Conservation (phyloP, 1,140 invertebrate genomes). For the Aphelinus atriplicis region DNA sequence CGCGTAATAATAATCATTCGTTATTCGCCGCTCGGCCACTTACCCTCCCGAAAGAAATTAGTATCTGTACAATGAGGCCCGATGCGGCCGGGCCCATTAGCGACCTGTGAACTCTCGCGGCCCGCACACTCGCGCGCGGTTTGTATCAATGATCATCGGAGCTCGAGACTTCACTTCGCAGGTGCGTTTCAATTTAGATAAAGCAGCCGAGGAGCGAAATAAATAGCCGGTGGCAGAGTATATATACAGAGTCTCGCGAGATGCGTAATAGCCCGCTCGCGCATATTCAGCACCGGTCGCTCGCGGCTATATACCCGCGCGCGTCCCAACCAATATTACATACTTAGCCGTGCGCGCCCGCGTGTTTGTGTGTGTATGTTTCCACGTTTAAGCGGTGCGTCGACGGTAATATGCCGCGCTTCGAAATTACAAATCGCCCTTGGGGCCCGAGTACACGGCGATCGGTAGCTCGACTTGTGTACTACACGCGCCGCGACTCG, state of each 20-base stretch:
- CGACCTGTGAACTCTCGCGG: no score
- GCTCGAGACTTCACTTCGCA: neutral
- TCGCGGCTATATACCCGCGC: neutral
- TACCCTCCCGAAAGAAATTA: no score
- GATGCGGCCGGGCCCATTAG: no score
- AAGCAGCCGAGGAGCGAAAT: slow-evolving; percentile 8
- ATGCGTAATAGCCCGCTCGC: neutral
- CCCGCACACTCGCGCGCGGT: no score
- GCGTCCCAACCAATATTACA: neutral
- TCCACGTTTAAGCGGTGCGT: slow-evolving; percentile 14
- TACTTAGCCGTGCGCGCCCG: no score
- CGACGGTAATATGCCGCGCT: slow-evolving; percentile 14
- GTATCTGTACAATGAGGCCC: no score
- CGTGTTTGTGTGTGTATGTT: neutral
- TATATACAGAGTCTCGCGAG: no score
- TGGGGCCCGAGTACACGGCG: no score
- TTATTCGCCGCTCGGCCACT: no score
- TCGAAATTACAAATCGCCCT: slow-evolving; percentile 24
- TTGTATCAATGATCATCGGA: neutral
- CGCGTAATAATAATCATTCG: no score
- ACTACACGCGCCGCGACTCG: no score
- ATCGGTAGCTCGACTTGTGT: no score
- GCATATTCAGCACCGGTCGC: neutral
- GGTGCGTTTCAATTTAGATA: slow-evolving; percentile 32
- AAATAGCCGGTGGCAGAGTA: slow-evolving; percentile 13